phyloP scores from a whole-genome alignment of 2,888 invertebrate species.

The Peribatodes rhomboidaria region DNA sequence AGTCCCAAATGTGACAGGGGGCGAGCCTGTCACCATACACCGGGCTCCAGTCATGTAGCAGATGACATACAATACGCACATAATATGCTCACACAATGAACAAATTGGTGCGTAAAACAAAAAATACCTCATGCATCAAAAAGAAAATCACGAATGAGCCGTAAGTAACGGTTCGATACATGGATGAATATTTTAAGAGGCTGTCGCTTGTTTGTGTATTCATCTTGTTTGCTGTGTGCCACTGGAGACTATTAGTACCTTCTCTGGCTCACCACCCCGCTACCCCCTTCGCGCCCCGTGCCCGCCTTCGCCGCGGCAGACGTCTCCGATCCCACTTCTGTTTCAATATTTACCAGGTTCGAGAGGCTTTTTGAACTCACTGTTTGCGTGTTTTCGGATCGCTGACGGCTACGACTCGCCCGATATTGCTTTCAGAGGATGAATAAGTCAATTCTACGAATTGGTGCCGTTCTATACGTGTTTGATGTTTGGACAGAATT shows the following conservation, averaged over 20 bases:
- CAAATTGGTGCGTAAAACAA: too few relatives aligned
- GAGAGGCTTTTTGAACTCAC: slow-evolving; percentile 85
- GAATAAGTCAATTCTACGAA: slow-evolving; percentile 81
- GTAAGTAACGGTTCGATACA: slow-evolving; percentile 68
- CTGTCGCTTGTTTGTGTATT: slow-evolving; percentile 75
- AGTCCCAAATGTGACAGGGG: too few relatives aligned
- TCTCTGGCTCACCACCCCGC: slow-evolving; percentile 40
- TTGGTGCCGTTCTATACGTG: slow-evolving; percentile 66
- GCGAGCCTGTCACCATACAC: too few relatives aligned
- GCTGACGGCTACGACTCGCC: slow-evolving; percentile 74
- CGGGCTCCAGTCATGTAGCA: too few relatives aligned
- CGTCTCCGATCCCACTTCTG: slow-evolving; percentile 85
- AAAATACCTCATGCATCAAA: slow-evolving; percentile 18
- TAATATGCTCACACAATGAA: too few relatives aligned
- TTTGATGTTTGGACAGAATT: slow-evolving; percentile 66
- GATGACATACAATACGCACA: too few relatives aligned
- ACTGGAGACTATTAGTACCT: slow-evolving; percentile 86
- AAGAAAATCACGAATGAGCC: slow-evolving; percentile 54
- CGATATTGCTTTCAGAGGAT: slow-evolving; percentile 83
- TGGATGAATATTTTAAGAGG: slow-evolving; percentile 79
- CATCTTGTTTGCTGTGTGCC: slow-evolving; percentile 81
- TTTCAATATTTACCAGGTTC: slow-evolving; percentile 86
- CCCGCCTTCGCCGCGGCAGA: slow-evolving; percentile 66
- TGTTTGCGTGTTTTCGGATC: slow-evolving; percentile 86
- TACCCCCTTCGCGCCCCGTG: slow-evolving; percentile 52